Evolutionary conservation across 2,797 vertebrate genomes (phyloP), one percentile per base, ranked within the genome.

Genomic region (Paramormyrops hopkinsi): DNA sequence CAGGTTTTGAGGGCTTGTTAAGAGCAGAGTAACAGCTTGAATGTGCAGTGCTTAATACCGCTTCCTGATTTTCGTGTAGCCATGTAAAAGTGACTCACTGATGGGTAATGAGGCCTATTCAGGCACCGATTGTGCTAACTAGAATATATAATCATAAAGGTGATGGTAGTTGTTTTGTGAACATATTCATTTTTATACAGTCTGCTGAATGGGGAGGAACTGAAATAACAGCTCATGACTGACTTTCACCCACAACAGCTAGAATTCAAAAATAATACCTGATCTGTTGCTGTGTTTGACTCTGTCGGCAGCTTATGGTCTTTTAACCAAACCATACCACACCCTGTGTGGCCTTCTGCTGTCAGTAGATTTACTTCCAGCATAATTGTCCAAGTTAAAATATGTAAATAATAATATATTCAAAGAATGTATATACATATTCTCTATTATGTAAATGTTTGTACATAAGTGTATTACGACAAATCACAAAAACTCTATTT

Each of bases 401-500:
- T 96, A 95, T 95, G 94, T 96, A 96, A 96, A 96, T 95, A 96
- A 96, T 95, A 97, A 97, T 97, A 97, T 97, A 97, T 97, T 97
- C 17, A 93, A 96, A 95, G 94, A 95, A 94, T 96, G 96, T 97
- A 96, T 95, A 96, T 96, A 96, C 93, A 93, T 96, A 95, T 96
- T 95, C 94, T 95, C 94, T 97, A 96, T 96, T 94, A 93, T 96
- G 96, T 97, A 96, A 93, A 97, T 96, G 95, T 95, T 92, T 94
- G 93, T 96, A 95, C 96, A 97, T 96, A 97, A 95, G 94, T 95
- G 95, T 93, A 95, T 95, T 37, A 73, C 0, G 4, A 37, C 65
- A 73, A 37, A 73, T 37, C 65, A 73, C 29, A 73, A 73, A 73
- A 37, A 37, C 65, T 69, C 29, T 46, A 91, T 88, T 90, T 89